These are phyloP conservation scores for Nebria salina DNA, from an alignment of 2,888 invertebrate species.

Conservation along the genomic window DNA sequence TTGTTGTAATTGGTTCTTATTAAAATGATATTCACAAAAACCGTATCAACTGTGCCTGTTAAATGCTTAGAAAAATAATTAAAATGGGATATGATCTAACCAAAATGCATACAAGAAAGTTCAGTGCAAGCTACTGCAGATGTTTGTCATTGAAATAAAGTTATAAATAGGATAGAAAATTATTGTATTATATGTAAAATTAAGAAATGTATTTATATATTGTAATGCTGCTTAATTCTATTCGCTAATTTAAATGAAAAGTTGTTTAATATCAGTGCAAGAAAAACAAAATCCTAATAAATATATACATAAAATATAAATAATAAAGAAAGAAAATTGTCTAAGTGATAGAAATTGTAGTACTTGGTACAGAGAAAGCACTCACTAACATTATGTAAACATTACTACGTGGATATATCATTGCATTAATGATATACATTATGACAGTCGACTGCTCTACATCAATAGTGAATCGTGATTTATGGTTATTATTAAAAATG, in stretches of 20 bases:
- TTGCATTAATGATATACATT: constrained; percentile 13
- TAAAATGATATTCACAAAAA: too few species aligned
- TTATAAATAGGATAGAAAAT: too few species aligned
- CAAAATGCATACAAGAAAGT: too few species aligned
- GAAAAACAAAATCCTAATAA: neutral
- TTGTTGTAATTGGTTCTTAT: too few species aligned
- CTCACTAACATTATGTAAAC: neutral
- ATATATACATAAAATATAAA: neutral
- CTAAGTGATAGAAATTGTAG: neutral
- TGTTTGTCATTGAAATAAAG: too few species aligned
- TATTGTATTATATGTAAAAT: too few species aligned
- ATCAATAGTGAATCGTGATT: constrained; percentile 11
- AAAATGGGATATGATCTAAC: too few species aligned
- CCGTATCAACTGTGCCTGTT: too few species aligned
- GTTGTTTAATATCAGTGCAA: neutral
- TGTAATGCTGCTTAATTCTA: neutral
- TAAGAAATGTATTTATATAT: too few species aligned
- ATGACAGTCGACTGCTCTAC: constrained; percentile 6
- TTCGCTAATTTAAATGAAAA: neutral
- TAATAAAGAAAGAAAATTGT: neutral
- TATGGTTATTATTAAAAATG: constrained; percentile 13
- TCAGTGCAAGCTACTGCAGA: too few species aligned
- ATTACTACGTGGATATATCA: neutral
- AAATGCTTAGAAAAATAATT: too few species aligned
- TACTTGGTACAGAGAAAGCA: neutral